Evolutionary conservation across 2,113 vertebrate genomes (phyloP).

Genomic region (Ptilorrhoa leucosticta): DNA sequence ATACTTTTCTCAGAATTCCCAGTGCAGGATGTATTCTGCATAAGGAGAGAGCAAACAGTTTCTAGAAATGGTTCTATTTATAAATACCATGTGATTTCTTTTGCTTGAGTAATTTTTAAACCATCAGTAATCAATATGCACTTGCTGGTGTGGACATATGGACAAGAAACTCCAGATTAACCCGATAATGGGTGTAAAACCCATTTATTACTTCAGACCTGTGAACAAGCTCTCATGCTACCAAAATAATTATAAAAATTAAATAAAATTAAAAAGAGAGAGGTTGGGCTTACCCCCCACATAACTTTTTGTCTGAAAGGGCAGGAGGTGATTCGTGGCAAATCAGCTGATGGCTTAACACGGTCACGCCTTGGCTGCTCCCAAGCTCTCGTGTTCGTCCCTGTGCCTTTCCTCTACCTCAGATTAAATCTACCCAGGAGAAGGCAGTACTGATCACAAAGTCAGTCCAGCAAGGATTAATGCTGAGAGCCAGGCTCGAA

Average conservation of each 20-base stretch:
- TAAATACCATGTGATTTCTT: background rate
- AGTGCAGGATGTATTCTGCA: background rate
- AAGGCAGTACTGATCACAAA: background rate
- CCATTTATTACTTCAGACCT: background rate
- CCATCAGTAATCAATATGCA: background rate
- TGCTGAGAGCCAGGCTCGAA: background rate
- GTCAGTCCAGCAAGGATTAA: background rate
- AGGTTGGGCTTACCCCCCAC: background rate
- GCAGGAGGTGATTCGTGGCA: background rate
- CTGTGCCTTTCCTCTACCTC: background rate
- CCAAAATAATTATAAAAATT: background rate
- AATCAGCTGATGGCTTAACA: background rate
- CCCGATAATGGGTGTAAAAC: background rate
- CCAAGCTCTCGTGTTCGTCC: background rate
- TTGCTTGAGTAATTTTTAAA: background rate
- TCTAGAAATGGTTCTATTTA: background rate
- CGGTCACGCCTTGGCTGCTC: background rate
- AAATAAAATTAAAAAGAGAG: background rate
- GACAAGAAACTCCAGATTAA: background rate
- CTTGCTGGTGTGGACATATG: background rate
- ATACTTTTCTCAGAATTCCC: background rate
- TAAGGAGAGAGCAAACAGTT: background rate
- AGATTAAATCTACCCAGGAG: background rate
- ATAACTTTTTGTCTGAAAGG: background rate
- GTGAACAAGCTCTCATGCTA: background rate